Base-by-base conservation (phyloP, 2,888 invertebrate species). In the Rutpela maculata region DNA sequence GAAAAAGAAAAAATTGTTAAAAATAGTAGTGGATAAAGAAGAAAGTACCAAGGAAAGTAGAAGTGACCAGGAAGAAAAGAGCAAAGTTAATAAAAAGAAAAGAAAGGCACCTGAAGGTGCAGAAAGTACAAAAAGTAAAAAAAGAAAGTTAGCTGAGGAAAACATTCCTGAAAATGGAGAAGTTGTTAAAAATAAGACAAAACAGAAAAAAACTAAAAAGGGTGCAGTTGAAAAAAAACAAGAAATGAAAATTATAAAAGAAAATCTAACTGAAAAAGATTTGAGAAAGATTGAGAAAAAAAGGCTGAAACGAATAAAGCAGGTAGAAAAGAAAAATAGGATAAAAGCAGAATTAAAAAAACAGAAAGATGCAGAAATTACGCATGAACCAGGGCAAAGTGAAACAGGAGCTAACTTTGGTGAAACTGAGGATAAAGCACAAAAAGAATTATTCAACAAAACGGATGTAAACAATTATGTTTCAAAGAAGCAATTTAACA, bases 271-370 rank as follows among this genome's bases (percentile, higher is more conserved):
- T 56, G 82, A 83, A 77, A 77, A 81, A 38, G 85, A 85, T 70
- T 69, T 84, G 35, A 80, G 81, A 70, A 86, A 84, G 75, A 85
- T 87, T 62, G 82, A 84, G 69, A 86, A 86, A 76, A 85, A 86
- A 76, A 85, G 85, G 70, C 82, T 83, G 69, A 86, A 83, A 73
- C 80, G 78, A 65, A 19, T 84, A 6, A 84, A 79, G 65, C 85
- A 86, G 73, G 56, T 81, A n/a, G 84, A 84, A 83, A 86, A 84
- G 67, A 83, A 74, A 65, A 81, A 84, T 63, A 35, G 80, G 77
- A 66, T 72, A 26, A 83, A 81, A 76, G 81, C 73, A 65, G 73
- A 85, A 79, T 56, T 75, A 38, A 83, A 84, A 60, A 69, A 77
- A 72, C 62, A 81, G 43, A 77, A 80, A 56, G 15, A 78, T 5